These are phyloP conservation scores for Onchidella celtica DNA, from an alignment of 2,888 invertebrate genomes.

Conservation along the genomic window DNA sequence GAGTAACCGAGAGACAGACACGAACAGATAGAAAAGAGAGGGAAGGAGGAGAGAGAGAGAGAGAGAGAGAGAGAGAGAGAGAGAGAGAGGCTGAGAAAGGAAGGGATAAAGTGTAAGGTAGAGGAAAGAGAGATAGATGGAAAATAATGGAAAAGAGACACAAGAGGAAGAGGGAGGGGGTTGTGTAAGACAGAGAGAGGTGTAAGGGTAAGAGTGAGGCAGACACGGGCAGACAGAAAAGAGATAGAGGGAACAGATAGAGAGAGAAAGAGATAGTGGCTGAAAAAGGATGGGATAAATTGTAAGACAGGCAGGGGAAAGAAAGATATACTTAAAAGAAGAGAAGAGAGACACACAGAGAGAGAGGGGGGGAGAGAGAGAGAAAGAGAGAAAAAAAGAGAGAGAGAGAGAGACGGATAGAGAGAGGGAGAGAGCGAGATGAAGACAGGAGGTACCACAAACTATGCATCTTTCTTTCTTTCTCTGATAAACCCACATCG, in stretches of 20 bases:
- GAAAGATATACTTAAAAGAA: neutral
- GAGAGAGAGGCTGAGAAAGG: neutral
- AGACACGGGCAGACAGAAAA: too few species aligned
- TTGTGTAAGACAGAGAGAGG: too few species aligned
- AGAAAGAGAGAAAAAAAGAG: neutral
- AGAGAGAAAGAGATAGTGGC: neutral
- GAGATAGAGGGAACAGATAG: neutral
- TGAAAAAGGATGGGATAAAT: neutral
- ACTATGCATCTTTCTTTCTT: too few species aligned
- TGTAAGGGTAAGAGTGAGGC: too few species aligned
- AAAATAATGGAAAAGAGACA: too few species aligned
- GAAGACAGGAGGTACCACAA: neutral
- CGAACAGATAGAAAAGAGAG: neutral
- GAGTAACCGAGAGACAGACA: neutral
- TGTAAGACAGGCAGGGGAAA: neutral
- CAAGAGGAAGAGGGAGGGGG: too few species aligned
- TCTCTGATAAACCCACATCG: too few species aligned
- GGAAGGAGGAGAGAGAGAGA: neutral
- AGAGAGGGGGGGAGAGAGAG: neutral
- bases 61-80: conserved; percentile 3
- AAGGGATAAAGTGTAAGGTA: neutral
- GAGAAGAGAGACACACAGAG: neutral
- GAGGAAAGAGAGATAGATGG: neutral
- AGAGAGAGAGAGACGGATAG: conserved; percentile 1
- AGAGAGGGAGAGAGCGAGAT: too few species aligned